phyloP scores from a whole-genome alignment of 2,113 vertebrate genomes.

The Festucalex cinctus region DNA sequence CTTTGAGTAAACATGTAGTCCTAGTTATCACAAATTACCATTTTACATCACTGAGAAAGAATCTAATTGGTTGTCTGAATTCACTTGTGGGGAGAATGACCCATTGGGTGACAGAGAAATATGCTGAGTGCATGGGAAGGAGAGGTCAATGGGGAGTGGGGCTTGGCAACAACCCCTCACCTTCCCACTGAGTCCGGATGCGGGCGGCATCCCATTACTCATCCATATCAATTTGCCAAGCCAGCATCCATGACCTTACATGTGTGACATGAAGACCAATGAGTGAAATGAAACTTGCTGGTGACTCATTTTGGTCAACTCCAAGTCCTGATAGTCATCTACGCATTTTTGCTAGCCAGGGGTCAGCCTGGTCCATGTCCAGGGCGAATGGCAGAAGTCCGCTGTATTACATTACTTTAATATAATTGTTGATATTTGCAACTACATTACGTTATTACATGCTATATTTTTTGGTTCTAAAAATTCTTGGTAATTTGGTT shows the following conservation, averaged over 20 bases:
- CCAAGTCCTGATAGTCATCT: constrained; percentile 8
- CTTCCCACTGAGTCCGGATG: constrained; percentile 69
- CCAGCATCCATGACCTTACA: constrained; percentile 66
- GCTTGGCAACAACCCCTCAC: constrained; percentile 69
- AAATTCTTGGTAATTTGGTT: neutral
- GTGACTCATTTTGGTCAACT: too few species aligned
- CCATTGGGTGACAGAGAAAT: constrained; percentile 51
- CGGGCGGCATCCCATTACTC: constrained; percentile 69
- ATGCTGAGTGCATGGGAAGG: constrained; percentile 62
- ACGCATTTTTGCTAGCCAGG: neutral
- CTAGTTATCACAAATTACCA: constrained; percentile 8
- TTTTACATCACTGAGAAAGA: constrained; percentile 24
- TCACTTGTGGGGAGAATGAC: constrained; percentile 35
- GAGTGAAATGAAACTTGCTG: constrained; percentile 60
- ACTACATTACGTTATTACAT: neutral
- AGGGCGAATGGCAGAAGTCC: too few species aligned
- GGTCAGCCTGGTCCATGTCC: too few species aligned
- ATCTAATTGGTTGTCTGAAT: constrained; percentile 54
- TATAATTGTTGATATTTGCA: neutral
- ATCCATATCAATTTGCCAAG: constrained; percentile 70
- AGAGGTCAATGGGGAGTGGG: constrained; percentile 64
- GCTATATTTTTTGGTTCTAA: neutral
- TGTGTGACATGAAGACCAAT: constrained; percentile 68
- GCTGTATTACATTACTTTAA: too few species aligned
- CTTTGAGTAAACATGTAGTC: neutral